Evolutionary conservation across 2,113 vertebrate species (phyloP), one percentile per base, ranked within the genome.

Genomic region (Myrmophylax atrothorax): DNA sequence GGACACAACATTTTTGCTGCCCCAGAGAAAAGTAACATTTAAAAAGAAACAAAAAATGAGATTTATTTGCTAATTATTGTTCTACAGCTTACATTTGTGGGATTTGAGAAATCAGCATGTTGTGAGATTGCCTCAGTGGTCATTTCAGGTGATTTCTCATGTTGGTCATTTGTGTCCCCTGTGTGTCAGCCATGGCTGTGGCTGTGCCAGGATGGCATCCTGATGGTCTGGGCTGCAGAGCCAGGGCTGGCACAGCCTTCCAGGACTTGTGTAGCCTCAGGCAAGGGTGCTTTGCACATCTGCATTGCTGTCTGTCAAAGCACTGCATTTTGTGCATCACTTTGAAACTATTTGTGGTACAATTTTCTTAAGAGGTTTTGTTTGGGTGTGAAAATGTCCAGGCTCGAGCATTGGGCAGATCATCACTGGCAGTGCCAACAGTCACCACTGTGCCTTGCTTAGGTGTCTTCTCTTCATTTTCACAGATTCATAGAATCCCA

Each of bases 131-230:
- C 64, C 47, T n/a, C 82, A 44, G 46, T 28, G 50, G 44, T 31
- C 38, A 6, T 52, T 64, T 23, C 37, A 47, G 64, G 69, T 49
- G 22, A 15, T 64, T 50, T 38, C 49, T 66, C 3, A 0, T 50
- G 63, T 18, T 28, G 37, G 28, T 24, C 15, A 16, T 72, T 6
- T 33, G 29, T 52, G 29, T 87, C 44, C 58, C 64, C 29, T 40
- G 15, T 9, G 63, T 37, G 22, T 16, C 70, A 23, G 33, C 42
- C 33, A 2, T 8, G 26, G 52, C 26, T 52, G 11, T 55, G 53
- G 63, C 38, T 9, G 0, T 12, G 19, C 28, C 1, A 1, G 29
- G 33, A 1, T 18, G 14, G 7, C 63, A 10, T 24, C 29, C 4
- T 0, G 70, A 10, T 35, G 84, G 58, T 59, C 64, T 18, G 49